Evolutionary conservation across 1,140 invertebrate genomes (phyloP).

Genomic region (Diploscapter pachys): DNA sequence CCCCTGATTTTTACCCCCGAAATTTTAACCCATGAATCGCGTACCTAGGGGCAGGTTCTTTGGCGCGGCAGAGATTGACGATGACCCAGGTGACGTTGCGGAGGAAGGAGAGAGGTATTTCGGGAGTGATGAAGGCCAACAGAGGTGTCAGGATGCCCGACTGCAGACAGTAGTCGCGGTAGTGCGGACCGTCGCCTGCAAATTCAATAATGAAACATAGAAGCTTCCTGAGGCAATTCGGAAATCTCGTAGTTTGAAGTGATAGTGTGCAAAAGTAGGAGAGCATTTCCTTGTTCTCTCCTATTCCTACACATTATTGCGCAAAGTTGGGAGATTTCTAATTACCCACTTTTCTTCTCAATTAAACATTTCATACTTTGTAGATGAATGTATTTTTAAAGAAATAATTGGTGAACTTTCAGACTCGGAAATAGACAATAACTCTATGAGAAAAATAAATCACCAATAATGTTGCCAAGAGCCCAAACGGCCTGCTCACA

Average conservation of each 20-base stretch:
- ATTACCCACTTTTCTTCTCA: no score
- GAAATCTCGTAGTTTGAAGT: no score
- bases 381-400: no score
- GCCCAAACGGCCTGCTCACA: slow-evolving; percentile 99
- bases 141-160: slow-evolving; percentile 83
- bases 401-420: no score
- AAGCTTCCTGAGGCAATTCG: background rate
- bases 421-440: slow-evolving; percentile 17
- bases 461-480: slow-evolving; percentile 91
- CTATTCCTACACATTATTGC: no score
- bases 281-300: no score
- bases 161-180: slow-evolving; percentile 86
- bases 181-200: slow-evolving; percentile 82
- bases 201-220: slow-evolving; percentile 53
- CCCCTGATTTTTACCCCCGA: background rate
- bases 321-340: no score
- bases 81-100: slow-evolving; percentile 97
- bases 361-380: no score
- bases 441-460: no score
- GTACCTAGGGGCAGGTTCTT: slow-evolving; percentile 73
- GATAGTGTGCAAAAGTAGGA: no score
- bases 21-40: slow-evolving; percentile 40
- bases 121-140: slow-evolving; percentile 83
- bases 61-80: slow-evolving; percentile 91
- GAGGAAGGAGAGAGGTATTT: slow-evolving; percentile 85